Evolutionary conservation across 2,797 vertebrate species (phyloP).

Genomic region (Benthosema pterotum): DNA sequence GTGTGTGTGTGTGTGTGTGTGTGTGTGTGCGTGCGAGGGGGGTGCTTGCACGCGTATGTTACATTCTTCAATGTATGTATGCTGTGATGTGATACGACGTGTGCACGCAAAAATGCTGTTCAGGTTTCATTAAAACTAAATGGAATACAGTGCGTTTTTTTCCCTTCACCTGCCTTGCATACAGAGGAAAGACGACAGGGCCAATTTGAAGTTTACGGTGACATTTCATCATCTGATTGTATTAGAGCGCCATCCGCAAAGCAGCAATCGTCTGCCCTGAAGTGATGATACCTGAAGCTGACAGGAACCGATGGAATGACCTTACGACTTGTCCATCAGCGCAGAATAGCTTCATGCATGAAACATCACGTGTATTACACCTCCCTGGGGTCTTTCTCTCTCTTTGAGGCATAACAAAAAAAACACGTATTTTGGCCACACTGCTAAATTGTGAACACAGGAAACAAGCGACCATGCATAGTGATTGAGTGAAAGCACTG

Average conservation of each 20-base stretch:
- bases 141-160: constrained; percentile 14
- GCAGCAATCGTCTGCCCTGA: constrained; percentile 43
- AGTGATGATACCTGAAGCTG: constrained; percentile 65
- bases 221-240: constrained; percentile 69
- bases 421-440: no score
- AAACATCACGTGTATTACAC: constrained; percentile 34
- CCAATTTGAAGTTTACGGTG: constrained; percentile 52
- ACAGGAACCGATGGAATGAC: constrained; percentile 74
- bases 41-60: no score
- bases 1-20: constrained; percentile 8
- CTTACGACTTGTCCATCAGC: constrained; percentile 55
- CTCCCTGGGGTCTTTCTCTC: background rate
- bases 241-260: constrained; percentile 57
- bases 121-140: constrained; percentile 41
- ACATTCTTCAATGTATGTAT: background rate
- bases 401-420: constrained; percentile 15
- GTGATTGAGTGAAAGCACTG: background rate
- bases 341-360: constrained; percentile 37
- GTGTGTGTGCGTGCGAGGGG: constrained; percentile 4
- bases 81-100: constrained; percentile 12
- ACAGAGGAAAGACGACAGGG: constrained; percentile 4
- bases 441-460: no score
- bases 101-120: constrained; percentile 5
- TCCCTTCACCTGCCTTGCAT: background rate
- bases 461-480: no score